Base-by-base conservation (phyloP, 53 echinoderm and acorn worm genomes). In the Echinometra lucunter region DNA sequence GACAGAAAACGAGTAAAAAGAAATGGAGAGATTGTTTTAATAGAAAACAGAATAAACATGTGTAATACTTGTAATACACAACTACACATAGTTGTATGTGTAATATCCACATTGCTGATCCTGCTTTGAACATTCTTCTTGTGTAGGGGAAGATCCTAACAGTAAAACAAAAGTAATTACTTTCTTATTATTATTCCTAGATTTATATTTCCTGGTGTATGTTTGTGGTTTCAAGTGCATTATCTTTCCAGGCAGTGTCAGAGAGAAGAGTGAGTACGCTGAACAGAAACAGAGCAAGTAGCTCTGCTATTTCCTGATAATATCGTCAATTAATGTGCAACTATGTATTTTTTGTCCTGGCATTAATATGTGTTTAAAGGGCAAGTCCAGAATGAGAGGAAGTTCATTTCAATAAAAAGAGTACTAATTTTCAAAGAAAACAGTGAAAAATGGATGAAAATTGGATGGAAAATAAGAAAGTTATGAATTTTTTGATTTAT, bases 201-300 rank as follows among this genome's bases (percentile, higher is more conserved):
- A 78, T 38, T 42, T 38, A 19, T 78, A 78, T 38, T 78, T 78
- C 78, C 78, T 78, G 78, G 38, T 78, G 42, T 78, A 21, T 78
- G 3, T 78, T 72, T 78, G 78, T 5, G 78, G 78, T 78, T 42
- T 19, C 30, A 69, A 78, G 75, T n/a, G 40, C 16, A 38, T 4
- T 4, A 17, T 12, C 16, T 38, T 19, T 78, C 6, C 42, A 38
- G 30, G 40, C 78, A 40, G 30, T 72, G 72, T 35, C 35, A 72
- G 3, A 34, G 72, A 72, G 72, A 13, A 3, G 32, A 8, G 72
- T 72, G 78, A 40, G 78, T 12, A 18, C 9, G 42, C 7, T 78
- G 40, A 38, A 38, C 18, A 18, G 4, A 38, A 40, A 40, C 21
- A 17, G 16, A 78, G 38, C 78, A 78, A 40, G 12, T 42, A 18